These are phyloP conservation scores for Diploptera punctata DNA, from an alignment of 2,888 invertebrate genomes.

Conservation along the genomic window DNA sequence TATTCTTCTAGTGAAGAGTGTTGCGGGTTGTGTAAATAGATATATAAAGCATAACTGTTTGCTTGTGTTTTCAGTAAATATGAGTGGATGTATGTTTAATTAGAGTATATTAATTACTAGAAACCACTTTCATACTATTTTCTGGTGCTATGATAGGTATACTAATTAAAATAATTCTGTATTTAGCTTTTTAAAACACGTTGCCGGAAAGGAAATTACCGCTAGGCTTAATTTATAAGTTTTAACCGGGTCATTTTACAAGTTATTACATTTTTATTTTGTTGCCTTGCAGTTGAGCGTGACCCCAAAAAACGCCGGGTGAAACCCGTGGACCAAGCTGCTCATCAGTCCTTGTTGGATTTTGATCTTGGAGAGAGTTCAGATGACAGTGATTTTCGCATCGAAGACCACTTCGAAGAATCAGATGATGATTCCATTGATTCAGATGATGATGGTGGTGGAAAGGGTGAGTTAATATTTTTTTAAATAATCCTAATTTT, in stretches of 20 bases:
- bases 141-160: conserved; percentile 16
- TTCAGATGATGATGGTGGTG: conserved; percentile 64
- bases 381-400: conserved; percentile 93
- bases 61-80: background rate
- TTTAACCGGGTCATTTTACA: background rate
- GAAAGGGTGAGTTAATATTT: background rate
- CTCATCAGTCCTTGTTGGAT: conserved; percentile 73
- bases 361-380: conserved; percentile 91
- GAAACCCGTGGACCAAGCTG: conserved; percentile 77
- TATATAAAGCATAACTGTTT: background rate
- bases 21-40: conserved; percentile 10
- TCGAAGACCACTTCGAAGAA: conserved; percentile 82
- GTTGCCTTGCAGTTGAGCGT: conserved; percentile 58
- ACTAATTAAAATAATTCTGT: background rate
- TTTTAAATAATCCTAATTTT: too few species aligned
- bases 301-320: conserved; percentile 83
- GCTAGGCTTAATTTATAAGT: background rate
- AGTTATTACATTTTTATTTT: background rate
- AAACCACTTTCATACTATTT: background rate
- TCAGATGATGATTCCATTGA: conserved; percentile 80
- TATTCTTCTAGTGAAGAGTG: background rate
- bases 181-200: background rate
- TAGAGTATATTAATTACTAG: background rate
- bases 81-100: conserved; percentile 26
- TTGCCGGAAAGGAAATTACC: conserved; percentile 1